These are phyloP conservation scores for Centropyge bicolor DNA, from an alignment of 2,797 vertebrate species.

Conservation along the genomic window DNA sequence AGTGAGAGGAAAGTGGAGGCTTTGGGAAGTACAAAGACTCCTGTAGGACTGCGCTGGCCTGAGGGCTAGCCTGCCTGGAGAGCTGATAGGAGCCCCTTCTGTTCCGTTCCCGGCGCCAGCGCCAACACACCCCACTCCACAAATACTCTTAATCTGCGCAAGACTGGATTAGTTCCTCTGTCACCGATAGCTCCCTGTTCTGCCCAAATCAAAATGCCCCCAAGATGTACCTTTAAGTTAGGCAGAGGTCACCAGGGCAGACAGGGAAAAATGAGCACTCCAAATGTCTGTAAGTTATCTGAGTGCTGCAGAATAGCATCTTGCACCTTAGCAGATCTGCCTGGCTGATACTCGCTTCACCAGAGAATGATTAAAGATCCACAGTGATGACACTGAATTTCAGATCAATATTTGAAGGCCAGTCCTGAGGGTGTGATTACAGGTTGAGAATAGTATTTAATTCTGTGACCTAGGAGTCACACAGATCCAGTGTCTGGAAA, in stretches of 20 bases:
- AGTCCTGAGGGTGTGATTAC: slow-evolving; percentile 82
- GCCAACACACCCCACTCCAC: slow-evolving; percentile 82
- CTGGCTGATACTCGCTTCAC: slow-evolving; percentile 74
- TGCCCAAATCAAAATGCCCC: slow-evolving; percentile 86
- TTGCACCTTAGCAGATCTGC: slow-evolving; percentile 83
- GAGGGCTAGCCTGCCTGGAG: slow-evolving; percentile 86
- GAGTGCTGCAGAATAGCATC: slow-evolving; percentile 83
- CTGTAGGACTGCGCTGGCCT: slow-evolving; percentile 85
- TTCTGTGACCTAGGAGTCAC: slow-evolving; percentile 57
- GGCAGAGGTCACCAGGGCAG: slow-evolving; percentile 85
- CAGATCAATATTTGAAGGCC: slow-evolving; percentile 84
- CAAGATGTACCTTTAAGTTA: slow-evolving; percentile 89
- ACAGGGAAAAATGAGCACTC: slow-evolving; percentile 78
- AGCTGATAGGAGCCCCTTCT: slow-evolving; percentile 84
- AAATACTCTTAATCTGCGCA: slow-evolving; percentile 89
- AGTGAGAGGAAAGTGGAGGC: slow-evolving; percentile 77
- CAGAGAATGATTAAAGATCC: slow-evolving; percentile 78
- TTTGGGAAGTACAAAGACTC: slow-evolving; percentile 88
- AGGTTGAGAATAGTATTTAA: slow-evolving; percentile 59
- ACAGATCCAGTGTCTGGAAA: slow-evolving; percentile 40
- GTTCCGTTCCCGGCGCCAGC: slow-evolving; percentile 74
- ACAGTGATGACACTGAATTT: slow-evolving; percentile 76
- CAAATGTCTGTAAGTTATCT: slow-evolving; percentile 84
- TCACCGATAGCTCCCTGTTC: slow-evolving; percentile 87
- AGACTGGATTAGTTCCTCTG: slow-evolving; percentile 89